phyloP scores from a whole-genome alignment of 2,888 invertebrate species.

The Cataglyphis rosenhaueri region DNA sequence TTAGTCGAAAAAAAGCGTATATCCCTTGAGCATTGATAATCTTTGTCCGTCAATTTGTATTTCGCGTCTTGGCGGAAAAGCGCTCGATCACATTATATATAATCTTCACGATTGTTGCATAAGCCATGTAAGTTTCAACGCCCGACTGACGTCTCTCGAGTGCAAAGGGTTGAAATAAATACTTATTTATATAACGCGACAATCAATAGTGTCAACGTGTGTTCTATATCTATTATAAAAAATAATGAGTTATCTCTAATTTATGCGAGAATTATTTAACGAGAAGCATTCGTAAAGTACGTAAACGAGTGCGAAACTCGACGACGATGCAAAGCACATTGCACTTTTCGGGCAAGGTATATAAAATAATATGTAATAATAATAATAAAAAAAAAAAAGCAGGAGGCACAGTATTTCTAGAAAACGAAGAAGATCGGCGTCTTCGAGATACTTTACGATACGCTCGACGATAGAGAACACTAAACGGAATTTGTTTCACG shows the following conservation, averaged over 20 bases:
- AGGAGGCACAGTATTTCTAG: conserved; percentile 3
- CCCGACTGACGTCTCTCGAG: conserved; percentile 46
- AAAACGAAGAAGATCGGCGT: conserved; percentile 13
- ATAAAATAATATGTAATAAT: neutral
- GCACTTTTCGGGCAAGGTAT: neutral
- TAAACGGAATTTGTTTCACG: conserved; percentile 31
- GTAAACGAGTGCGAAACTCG: conserved; percentile 11
- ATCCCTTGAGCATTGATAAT: conserved; percentile 40
- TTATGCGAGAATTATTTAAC: neutral
- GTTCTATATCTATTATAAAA: neutral
- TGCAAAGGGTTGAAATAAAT: conserved; percentile 38
- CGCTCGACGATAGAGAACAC: conserved; percentile 33
- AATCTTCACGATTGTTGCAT: conserved; percentile 4
- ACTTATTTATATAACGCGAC: conserved; percentile 18
- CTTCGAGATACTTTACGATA: conserved; percentile 15
- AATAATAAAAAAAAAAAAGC: neutral
- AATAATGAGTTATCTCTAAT: neutral
- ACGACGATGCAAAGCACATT: neutral
- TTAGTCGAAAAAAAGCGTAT: conserved; percentile 48
- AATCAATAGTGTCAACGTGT: conserved; percentile 10
- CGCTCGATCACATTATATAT: conserved; percentile 24
- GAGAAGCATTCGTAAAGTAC: conserved; percentile 9
- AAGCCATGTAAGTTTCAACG: conserved; percentile 25
- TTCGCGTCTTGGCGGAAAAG: conserved; percentile 15
- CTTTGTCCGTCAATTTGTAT: conserved; percentile 39